Conservation (phyloP, 2,888 invertebrate genomes). For the Trichacis sp. region DNA sequence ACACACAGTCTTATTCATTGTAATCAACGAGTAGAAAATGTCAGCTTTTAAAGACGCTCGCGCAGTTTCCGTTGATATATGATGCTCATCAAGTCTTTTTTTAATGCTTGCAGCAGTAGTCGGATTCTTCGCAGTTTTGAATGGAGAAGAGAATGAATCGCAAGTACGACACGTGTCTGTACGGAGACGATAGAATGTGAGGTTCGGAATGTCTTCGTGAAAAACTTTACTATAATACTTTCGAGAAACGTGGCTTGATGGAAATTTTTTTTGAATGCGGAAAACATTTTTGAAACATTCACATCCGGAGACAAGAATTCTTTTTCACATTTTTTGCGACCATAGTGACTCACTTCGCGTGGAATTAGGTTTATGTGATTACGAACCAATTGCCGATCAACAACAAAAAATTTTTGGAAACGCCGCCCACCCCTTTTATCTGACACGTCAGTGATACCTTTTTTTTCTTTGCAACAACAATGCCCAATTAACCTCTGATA, state of each 20-base stretch:
- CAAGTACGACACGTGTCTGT: background rate
- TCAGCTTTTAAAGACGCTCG: background rate
- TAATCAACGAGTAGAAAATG: background rate
- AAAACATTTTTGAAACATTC: background rate
- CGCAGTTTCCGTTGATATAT: background rate
- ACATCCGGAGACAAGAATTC: background rate
- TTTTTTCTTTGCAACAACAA: background rate
- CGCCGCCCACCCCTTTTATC: background rate
- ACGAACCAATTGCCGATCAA: background rate
- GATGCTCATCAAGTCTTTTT: background rate
- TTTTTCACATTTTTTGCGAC: background rate
- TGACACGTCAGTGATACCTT: background rate
- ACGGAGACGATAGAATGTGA: background rate
- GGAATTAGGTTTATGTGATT: background rate
- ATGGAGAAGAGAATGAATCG: background rate
- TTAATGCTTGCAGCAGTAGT: background rate
- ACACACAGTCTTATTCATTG: background rate
- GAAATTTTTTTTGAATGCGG: background rate
- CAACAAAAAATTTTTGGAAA: background rate
- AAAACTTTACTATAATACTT: background rate
- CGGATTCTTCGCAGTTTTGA: background rate
- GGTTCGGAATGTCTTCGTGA: background rate
- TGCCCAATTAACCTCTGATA: too few species aligned
- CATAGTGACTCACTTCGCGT: background rate
- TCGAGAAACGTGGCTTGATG: background rate